A percentile compares a stretch with the other conserved stretches of the same genome.
These are phyloP conservation scores for Reticulitermes speratus DNA, from an alignment of 1,140 invertebrate species.

Conservation along the genomic window DNA sequence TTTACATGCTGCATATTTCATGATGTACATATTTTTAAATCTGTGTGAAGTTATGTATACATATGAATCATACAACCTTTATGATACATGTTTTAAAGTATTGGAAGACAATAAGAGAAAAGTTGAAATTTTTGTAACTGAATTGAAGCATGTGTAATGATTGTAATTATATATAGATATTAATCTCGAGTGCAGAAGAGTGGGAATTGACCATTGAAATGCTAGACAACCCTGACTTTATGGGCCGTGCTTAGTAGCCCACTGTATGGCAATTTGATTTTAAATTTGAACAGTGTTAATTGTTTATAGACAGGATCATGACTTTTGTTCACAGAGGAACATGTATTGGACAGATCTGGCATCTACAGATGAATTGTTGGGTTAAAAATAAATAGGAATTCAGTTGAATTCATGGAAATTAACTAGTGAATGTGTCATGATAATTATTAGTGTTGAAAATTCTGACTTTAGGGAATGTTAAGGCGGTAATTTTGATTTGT, in stretches of 20 bases:
- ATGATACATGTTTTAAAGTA: constrained; percentile 25
- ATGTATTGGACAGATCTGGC: too few species aligned
- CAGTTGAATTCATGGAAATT: background rate
- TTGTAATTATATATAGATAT: background rate
- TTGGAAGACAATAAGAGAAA: constrained; percentile 29
- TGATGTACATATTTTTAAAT: background rate
- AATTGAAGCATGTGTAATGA: background rate
- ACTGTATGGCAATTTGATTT: background rate
- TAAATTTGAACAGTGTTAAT: background rate
- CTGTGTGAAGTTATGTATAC: constrained; percentile 19
- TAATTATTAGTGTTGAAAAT: background rate
- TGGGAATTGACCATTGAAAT: background rate
- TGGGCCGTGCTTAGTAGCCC: background rate
- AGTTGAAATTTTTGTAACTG: constrained; percentile 19
- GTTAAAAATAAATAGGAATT: too few species aligned
- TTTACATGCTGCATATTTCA: background rate
- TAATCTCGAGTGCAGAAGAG: background rate
- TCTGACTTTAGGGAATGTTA: background rate
- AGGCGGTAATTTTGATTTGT: background rate
- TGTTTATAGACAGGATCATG: too few species aligned
- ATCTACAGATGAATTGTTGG: too few species aligned
- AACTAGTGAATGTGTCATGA: background rate
- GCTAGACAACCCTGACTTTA: too few species aligned
- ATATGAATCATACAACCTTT: constrained; percentile 16
- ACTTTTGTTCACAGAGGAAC: too few species aligned